Evolutionary conservation across 2,113 vertebrate genomes (phyloP), one percentile per base, ranked within the genome.

Genomic region (Dipodomys spectabilis): DNA sequence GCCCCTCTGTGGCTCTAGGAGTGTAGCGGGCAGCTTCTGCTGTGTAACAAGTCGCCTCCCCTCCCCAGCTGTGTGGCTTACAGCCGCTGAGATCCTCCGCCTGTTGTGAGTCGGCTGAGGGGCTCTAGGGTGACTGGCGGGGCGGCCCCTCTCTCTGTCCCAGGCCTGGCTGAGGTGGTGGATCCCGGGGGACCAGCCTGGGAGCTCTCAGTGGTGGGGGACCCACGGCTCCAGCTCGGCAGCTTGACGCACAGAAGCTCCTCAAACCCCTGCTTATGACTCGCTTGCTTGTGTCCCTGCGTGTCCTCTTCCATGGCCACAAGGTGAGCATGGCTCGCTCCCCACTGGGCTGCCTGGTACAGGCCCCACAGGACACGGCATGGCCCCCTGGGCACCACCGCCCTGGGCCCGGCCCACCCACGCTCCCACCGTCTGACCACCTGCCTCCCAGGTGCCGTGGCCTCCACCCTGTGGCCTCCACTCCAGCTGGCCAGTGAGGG

Each of bases 11-110:
- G 32, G 62, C 9, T 74, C 7, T 25, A 12, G 49, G n/a, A 44
- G 49, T n/a, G 75, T 71, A n/a, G 45, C 81, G 64, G 94, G 30
- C 30, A 69, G 75, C 6, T 27, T 79, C 22, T 8, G 44, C 91
- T 45, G 71, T 9, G 18, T 78, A 90, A 86, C 32, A 60, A 78
- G 62, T 2, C 15, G 12, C 44, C 60, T 32, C 35, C 6, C 25
- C 44, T 72, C 44, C 35, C 7, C 25, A 45, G 12, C 28, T 1
- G 39, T 7, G 68, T 27, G 30, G 49, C 67, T 73, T 25, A n/a
- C 69, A 53, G 28, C n/a, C 22, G 20, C 68, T 6, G 27, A 28
- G 25, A 2, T 6, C 5, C 11, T 6, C 8, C 2, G 7, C 35
- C 20, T 28, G 18, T 30, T 25, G 30, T 39, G 25, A 27, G 49